These are phyloP conservation scores for Azorinus chamasolen DNA, from an alignment of 2,888 invertebrate species.

Conservation along the genomic window DNA sequence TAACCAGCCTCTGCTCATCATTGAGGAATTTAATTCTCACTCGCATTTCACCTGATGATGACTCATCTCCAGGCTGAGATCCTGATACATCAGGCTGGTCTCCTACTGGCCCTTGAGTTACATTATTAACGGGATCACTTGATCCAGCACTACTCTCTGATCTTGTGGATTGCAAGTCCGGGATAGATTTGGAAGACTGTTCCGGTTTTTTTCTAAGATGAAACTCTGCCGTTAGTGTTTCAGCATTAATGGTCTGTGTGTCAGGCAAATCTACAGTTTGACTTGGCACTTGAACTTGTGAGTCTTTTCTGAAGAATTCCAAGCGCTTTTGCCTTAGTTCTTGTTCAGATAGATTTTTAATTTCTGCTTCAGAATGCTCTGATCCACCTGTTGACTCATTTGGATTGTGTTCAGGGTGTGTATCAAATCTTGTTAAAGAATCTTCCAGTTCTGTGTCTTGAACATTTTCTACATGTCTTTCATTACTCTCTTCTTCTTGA, in stretches of 20 bases:
- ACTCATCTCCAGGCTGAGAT: constrained; percentile 3
- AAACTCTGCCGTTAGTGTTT: neutral
- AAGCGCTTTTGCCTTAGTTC: constrained; percentile 66
- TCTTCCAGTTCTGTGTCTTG: no score
- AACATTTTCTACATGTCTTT: no score
- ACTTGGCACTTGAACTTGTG: neutral
- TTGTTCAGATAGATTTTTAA: constrained; percentile 28
- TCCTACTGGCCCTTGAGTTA: neutral
- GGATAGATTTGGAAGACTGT: neutral
- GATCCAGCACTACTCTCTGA: neutral
- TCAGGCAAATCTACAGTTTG: neutral
- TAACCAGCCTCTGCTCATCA: constrained; percentile 85
- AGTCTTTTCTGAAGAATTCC: constrained; percentile 54
- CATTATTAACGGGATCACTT: neutral
- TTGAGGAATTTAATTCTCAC: constrained; percentile 86
- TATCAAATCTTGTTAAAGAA: no score
- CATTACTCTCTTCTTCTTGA: no score
- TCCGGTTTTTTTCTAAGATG: neutral
- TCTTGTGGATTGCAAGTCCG: neutral
- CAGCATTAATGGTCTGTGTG: neutral
- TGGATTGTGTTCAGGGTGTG: no score
- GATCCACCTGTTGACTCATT: neutral
- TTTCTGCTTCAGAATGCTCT: constrained; percentile 3
- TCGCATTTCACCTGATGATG: constrained; percentile 67
- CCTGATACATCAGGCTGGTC: neutral